Evolutionary conservation across 2,888 invertebrate genomes (phyloP).

Genomic region (Chaetogeoica ovagalla): DNA sequence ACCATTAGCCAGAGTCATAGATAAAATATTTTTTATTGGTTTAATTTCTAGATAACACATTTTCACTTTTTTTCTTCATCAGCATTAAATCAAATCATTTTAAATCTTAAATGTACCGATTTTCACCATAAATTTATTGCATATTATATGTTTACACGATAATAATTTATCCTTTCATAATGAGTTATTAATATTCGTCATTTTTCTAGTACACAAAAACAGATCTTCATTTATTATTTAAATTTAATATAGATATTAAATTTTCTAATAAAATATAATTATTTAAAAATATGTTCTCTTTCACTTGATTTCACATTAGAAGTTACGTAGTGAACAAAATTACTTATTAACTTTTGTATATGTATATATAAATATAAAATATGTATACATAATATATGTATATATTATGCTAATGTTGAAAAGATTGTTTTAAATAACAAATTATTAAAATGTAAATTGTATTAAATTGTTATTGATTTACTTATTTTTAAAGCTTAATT

Average conservation of each 20-base stretch:
- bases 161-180: not conserved
- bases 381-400: not conserved
- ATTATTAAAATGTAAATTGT: not conserved
- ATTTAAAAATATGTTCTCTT: constrained; percentile 15
- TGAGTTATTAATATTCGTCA: not conserved
- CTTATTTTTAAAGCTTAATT: constrained; percentile 5
- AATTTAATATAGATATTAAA: too few relatives aligned
- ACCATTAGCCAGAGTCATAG: not conserved
- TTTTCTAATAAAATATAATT: too few relatives aligned
- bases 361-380: not conserved
- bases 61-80: constrained; percentile 3
- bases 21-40: not conserved
- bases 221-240: not conserved
- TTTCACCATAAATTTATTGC: constrained; percentile 1
- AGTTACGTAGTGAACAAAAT: not conserved
- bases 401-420: not conserved
- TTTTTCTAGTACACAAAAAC: not conserved
- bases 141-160: not conserved
- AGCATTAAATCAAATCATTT: constrained; percentile 21
- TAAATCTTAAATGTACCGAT: not conserved
- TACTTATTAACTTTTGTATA: not conserved
- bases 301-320: not conserved
- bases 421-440: not conserved
- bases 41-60: not conserved
- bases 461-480: not conserved